Evolutionary conservation across 2,888 invertebrate species (phyloP).

Genomic region (Suillia variegata): DNA sequence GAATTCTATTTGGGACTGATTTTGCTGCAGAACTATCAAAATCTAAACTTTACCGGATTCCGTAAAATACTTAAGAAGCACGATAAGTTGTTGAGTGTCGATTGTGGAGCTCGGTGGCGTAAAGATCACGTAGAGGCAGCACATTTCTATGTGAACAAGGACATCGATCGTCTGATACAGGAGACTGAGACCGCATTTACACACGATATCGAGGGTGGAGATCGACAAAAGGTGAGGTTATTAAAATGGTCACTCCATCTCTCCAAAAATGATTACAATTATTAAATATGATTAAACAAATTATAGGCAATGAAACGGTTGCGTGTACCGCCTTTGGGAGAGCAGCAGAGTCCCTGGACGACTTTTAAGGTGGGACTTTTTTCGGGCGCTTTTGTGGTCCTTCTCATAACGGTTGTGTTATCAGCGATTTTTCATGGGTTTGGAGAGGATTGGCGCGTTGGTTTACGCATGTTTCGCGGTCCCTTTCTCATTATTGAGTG

Average conservation of each 20-base stretch:
- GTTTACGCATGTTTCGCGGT: conserved; percentile 78
- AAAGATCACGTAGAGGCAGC: conserved; percentile 80
- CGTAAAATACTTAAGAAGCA: conserved; percentile 90
- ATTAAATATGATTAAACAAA: too few relatives aligned
- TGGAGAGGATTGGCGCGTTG: conserved; percentile 69
- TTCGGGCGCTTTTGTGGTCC: conserved; percentile 79
- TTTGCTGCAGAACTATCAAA: conserved; percentile 86
- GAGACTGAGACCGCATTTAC: conserved; percentile 78
- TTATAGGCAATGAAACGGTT: conserved; percentile 87
- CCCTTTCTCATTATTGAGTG: conserved; percentile 78
- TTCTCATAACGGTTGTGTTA: conserved; percentile 73
- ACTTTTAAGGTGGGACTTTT: conserved; percentile 85
- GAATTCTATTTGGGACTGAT: conserved; percentile 89
- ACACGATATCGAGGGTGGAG: conserved; percentile 75
- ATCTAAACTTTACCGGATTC: conserved; percentile 87
- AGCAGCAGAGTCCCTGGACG: conserved; percentile 81
- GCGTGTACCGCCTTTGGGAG: conserved; percentile 83
- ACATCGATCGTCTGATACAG: conserved; percentile 81
- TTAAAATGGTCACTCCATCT: too few relatives aligned
- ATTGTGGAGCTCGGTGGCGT: conserved; percentile 78
- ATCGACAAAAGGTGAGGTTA: conserved; percentile 77
- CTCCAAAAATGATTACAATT: too few relatives aligned
- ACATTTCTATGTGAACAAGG: conserved; percentile 82
- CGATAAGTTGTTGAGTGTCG: conserved; percentile 76
- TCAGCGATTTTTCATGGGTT: conserved; percentile 66